Conservation (phyloP, 2,888 invertebrate genomes). For the Stomorhina lunata region DNA sequence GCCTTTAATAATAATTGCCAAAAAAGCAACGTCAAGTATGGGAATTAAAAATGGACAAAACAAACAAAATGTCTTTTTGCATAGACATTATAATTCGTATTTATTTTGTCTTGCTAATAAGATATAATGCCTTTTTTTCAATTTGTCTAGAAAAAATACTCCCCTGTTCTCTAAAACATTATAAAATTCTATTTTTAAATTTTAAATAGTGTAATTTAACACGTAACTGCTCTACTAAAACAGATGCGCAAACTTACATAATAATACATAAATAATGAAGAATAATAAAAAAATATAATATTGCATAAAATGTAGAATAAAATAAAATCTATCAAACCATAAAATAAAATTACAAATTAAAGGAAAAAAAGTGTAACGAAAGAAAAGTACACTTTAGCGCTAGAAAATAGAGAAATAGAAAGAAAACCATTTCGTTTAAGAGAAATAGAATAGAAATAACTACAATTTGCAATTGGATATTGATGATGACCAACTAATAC, state of each 20-base stretch:
- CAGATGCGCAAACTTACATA: slow-evolving; percentile 41
- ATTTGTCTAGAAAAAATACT: too few relatives aligned
- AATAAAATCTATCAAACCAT: slow-evolving; percentile 39
- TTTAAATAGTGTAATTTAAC: too few relatives aligned
- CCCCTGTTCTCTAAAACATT: too few relatives aligned
- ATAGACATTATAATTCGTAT: too few relatives aligned
- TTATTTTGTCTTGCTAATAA: too few relatives aligned
- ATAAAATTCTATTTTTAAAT: too few relatives aligned
- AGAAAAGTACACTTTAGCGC: slow-evolving; percentile 20
- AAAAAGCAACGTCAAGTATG: too few relatives aligned
- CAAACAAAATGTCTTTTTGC: too few relatives aligned
- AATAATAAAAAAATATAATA: not conserved
- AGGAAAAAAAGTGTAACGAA: not conserved
- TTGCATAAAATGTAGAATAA: not conserved
- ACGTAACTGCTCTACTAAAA: too few relatives aligned
- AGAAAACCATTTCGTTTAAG: not conserved
- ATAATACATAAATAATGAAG: not conserved
- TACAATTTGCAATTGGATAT: slow-evolving; percentile 62
- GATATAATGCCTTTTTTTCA: too few relatives aligned
- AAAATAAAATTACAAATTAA: slow-evolving; percentile 34
- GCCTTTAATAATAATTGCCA: too few relatives aligned
- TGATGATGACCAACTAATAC: slow-evolving; percentile 60
- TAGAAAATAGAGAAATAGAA: not conserved
- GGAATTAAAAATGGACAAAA: too few relatives aligned
- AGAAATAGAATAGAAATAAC: slow-evolving; percentile 40